Percentiles rank a stretch among this genome's conserved stretches.
Conservation (phyloP, 1,140 invertebrate genomes). For the Aricia agestis region DNA sequence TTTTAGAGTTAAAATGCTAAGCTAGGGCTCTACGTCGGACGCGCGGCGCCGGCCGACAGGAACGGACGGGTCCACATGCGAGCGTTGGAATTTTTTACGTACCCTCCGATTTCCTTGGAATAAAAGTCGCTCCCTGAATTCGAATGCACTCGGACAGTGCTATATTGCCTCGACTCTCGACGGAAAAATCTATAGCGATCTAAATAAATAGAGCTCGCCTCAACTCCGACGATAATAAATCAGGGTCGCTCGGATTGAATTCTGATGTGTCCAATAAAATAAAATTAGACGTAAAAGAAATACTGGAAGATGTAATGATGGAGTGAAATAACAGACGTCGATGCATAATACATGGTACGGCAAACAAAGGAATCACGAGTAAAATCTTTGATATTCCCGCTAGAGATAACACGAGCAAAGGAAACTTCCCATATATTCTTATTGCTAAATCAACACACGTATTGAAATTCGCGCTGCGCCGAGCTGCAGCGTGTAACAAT, state of each 20-base stretch:
- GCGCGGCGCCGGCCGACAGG: not conserved
- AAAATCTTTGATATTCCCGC: not conserved
- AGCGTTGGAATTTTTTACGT: not conserved
- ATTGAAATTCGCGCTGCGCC: not conserved
- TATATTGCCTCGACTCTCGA: not conserved
- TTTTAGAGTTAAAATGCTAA: constrained; percentile 10
- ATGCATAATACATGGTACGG: not conserved
- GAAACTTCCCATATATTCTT: not conserved
- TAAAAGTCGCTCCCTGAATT: not conserved
- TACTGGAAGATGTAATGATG: not conserved
- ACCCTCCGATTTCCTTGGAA: not conserved
- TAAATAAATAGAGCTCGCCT: not conserved
- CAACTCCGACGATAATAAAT: not conserved
- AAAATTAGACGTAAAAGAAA: not conserved
- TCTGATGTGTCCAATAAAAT: not conserved
- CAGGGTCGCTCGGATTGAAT: not conserved
- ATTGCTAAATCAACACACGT: constrained; percentile 3
- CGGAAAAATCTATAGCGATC: not conserved
- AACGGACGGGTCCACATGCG: not conserved
- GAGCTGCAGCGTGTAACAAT: not conserved
- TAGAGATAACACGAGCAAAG: not conserved
- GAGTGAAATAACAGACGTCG: not conserved
- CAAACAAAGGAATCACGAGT: not conserved
- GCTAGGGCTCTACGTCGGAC: not conserved
- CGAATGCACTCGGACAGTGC: not conserved